phyloP scores from a whole-genome alignment of 2,797 vertebrate genomes.

The Gobio occitaniae region DNA sequence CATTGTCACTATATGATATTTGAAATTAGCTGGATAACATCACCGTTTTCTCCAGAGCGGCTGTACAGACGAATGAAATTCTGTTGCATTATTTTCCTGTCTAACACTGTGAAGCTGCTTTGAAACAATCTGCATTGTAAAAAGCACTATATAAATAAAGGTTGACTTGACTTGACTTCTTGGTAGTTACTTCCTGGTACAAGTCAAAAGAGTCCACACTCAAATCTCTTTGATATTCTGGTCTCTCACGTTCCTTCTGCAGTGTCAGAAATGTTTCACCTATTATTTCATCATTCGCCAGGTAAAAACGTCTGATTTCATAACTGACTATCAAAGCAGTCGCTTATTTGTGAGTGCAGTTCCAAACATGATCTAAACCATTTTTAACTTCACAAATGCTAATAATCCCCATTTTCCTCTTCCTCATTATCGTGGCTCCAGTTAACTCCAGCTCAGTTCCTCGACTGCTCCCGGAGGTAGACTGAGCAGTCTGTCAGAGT shows the following conservation, averaged over 20 bases:
- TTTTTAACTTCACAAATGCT: neutral
- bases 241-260: conserved; percentile 5
- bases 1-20: too few species aligned
- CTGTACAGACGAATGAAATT: too few species aligned
- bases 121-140: too few species aligned
- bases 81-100: too few species aligned
- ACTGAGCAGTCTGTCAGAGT: conserved; percentile 33
- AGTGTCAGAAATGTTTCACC: neutral
- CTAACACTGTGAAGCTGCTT: too few species aligned
- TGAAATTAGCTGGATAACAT: too few species aligned
- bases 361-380: neutral
- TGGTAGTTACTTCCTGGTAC: neutral
- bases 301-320: neutral
- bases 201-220: neutral
- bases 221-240: conserved; percentile 17
- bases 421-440: neutral
- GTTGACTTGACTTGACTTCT: neutral
- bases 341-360: neutral
- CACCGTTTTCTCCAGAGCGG: too few species aligned
- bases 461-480: neutral
- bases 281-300: neutral
- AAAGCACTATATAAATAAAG: too few species aligned
- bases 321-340: neutral
- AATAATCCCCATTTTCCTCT: neutral
- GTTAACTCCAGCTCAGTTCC: conserved; percentile 22